Evolutionary conservation across 1,140 invertebrate species (phyloP), one percentile per base, ranked within the genome.

Genomic region (Drosophila mojavensis): DNA sequence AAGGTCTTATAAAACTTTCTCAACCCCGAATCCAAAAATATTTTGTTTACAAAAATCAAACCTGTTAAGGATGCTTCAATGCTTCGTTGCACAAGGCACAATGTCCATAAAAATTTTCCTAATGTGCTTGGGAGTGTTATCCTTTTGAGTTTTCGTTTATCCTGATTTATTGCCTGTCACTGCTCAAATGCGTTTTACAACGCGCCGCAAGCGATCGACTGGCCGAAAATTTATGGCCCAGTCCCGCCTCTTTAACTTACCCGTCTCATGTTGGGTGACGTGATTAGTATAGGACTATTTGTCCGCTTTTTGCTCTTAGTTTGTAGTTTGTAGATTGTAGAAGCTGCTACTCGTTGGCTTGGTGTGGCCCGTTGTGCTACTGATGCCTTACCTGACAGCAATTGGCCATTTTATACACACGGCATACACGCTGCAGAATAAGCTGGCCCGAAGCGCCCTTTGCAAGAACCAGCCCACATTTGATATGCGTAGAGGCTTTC

Each of bases 261-360:
- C 83, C 83, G 83, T 83, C 79, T 89, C 83, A 88, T 88, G 80
- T 67, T 65, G 79, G 62, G 60, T 83, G 76, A 80, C 28, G 30
- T 84, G 71, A 82, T 76, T 67, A 79, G 68, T 82, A 88, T 79
- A 66, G 73, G 79, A 79, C 80, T 89, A 83, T 79, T 88, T 83
- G 69, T 59, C 33, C 67, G 43, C 36, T 39, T 39, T 56, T 59
- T 56, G 48, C 45, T 71, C 47, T 70, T 65, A 75, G 80, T 88
- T 88, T 74, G 66, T 76, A 75, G 80, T 88, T 88, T 70, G 66
- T 76, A 73, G 36, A 69, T 89, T 70, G 66, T 76, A 73, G 36
- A 71, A 74, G 60, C 56, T 82, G 47, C 59, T 76, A 13, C 53
- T 58, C 60, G 56, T 43, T 39, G 24, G 28, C 61, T 69, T 51